phyloP scores from a whole-genome alignment of 2,797 vertebrate genomes.

The Prunella strophiata region DNA sequence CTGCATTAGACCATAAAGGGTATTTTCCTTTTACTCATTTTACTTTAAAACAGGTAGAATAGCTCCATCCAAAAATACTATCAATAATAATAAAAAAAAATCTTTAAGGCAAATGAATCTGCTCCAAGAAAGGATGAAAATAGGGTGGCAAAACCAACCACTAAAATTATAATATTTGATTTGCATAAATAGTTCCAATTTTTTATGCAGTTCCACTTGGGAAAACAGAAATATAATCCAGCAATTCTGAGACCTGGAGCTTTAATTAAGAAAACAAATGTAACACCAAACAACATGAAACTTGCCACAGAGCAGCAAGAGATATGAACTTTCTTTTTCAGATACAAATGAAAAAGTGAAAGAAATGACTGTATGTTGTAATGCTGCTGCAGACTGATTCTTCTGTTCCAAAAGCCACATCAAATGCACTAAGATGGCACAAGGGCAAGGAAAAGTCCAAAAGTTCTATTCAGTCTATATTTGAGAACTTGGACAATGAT shows the following conservation, averaged over 20 bases:
- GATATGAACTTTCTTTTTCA: background rate
- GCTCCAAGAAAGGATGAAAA: background rate
- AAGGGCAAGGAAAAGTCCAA: background rate
- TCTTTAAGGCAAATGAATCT: background rate
- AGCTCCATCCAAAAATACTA: background rate
- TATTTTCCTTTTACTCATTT: background rate
- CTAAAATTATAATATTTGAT: background rate
- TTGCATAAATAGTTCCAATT: background rate
- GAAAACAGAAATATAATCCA: background rate
- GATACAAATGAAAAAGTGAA: background rate
- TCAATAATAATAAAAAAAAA: background rate
- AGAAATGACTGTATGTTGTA: background rate
- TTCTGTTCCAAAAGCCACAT: background rate
- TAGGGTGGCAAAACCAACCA: background rate
- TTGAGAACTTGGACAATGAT: background rate
- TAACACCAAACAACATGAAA: background rate
- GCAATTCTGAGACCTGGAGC: background rate
- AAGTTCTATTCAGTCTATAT: background rate
- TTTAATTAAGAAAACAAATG: background rate
- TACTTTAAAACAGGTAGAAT: background rate
- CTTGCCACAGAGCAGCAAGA: background rate
- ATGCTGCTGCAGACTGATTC: background rate
- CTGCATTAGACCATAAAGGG: background rate
- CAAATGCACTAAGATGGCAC: background rate
- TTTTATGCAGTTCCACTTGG: background rate